phyloP scores from a whole-genome alignment of 2,797 vertebrate genomes.

The Aplochiton taeniatus region DNA sequence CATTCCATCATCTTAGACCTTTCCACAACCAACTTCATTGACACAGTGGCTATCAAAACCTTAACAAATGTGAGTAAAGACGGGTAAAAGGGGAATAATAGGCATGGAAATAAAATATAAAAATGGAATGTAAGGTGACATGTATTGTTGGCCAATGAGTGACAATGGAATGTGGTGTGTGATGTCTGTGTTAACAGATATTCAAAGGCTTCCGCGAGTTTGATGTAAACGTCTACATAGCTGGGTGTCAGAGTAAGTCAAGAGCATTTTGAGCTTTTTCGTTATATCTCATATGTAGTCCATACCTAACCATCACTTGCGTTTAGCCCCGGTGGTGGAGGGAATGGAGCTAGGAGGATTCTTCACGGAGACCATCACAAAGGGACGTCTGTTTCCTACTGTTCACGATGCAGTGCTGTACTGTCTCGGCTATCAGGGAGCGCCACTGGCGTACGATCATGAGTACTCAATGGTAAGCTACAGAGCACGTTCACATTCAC shows the following conservation, averaged over 20 bases:
- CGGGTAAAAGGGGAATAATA: neutral
- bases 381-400: conserved; percentile 83
- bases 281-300: conserved; percentile 3
- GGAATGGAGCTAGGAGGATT: conserved; percentile 86
- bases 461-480: conserved; percentile 59
- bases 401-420: conserved; percentile 85
- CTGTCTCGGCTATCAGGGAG: conserved; percentile 66
- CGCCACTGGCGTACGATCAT: conserved; percentile 41
- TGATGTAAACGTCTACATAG: conserved; percentile 87
- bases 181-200: conserved; percentile 76
- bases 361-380: conserved; percentile 84
- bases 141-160: too few relatives aligned
- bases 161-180: too few relatives aligned
- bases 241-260: conserved; percentile 83
- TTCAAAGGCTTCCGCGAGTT: conserved; percentile 90
- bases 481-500: neutral
- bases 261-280: conserved; percentile 1
- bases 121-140: too few relatives aligned
- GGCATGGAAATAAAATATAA: too few relatives aligned
- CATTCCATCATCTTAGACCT: conserved; percentile 89
- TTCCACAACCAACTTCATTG: conserved; percentile 83
- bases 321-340: conserved; percentile 78
- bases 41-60: conserved; percentile 76
- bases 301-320: neutral
- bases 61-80: conserved; percentile 70